Base-by-base conservation (phyloP, 2,113 vertebrate genomes). In the Corydoras maculifer region DNA sequence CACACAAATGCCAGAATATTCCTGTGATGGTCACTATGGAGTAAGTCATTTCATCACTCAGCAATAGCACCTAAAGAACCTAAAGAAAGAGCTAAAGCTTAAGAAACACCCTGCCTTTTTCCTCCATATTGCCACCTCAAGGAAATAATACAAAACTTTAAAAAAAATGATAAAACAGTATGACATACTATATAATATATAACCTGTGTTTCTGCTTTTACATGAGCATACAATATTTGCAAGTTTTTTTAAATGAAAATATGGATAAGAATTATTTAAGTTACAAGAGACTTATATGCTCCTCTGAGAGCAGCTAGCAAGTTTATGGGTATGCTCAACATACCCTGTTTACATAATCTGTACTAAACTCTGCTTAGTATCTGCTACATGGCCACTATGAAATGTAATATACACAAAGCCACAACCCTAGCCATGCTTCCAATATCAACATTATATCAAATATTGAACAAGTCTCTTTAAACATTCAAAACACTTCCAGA, bases 281-380 rank as follows among this genome's bases (percentile, higher is more conserved):
- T 88, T 77, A 88, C 51, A 59, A 70, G 63, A 72, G 69, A 77
- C 76, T 77, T 79, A 57, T 68, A 78, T 13, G 72, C 78, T 82
- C 69, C 53, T 66, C 48, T 43, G 58, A 50, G 59, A 83, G 77
- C 80, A 75, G 59, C 62, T 43, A 62, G 68, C 5, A 15, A 78
- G 62, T 58, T 69, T 75, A 53, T 59, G 84, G 86, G 87, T 80
- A 73, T 80, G 88, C 69, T 89, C 89, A 89, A 86, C 88, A 88
- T 80, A 84, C 82, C 85, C 54, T 81, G 5, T 9, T 60, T 71
- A 15, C 57, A 69, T 76, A 77, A 43, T 79, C 73, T 64, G 60
- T 64, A 62, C 71, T 64, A 58, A 64, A 69, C 31, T 73, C 65
- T 32, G 32, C 58, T 58, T 57, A 67, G 55, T 62, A 60, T 69